Conservation (phyloP, 2,888 invertebrate species). For the Sphaerophoria rueppellii region DNA sequence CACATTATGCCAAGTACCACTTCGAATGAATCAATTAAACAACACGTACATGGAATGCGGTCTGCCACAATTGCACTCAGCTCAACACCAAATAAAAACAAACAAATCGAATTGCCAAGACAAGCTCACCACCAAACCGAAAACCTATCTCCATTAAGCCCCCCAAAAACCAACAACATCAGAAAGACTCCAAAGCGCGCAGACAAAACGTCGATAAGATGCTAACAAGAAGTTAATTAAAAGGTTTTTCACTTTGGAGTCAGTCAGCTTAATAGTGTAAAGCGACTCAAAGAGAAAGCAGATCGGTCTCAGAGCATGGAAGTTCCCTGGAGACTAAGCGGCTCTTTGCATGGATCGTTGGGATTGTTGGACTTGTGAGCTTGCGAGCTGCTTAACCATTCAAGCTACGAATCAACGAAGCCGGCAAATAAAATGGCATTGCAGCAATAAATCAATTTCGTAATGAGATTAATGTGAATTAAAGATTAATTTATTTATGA, state of each 20-base stretch:
- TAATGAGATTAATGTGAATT: conserved; percentile 73
- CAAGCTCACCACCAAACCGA: background rate
- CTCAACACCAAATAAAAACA: conserved; percentile 38
- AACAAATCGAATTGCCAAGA: conserved; percentile 43
- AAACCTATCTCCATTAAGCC: background rate
- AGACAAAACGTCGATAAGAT: conserved; percentile 66
- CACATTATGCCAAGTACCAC: conserved; percentile 55
- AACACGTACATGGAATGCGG: conserved; percentile 65
- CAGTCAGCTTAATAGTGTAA: background rate
- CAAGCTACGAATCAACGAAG: conserved; percentile 29
- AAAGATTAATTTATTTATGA: conserved; percentile 73
- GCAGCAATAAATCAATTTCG: conserved; percentile 73
- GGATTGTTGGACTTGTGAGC: background rate
- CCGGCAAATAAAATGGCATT: conserved; percentile 62
- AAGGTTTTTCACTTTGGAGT: conserved; percentile 65
- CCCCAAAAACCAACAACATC: conserved; percentile 2
- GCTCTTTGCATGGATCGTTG: conserved; percentile 63
- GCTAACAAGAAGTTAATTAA: conserved; percentile 72
- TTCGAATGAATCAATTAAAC: conserved; percentile 71
- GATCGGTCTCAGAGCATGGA: conserved; percentile 6
- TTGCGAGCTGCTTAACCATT: conserved; percentile 49
- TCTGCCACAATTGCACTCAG: conserved; percentile 34
- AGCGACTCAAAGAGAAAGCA: conserved; percentile 61
- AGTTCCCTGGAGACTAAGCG: conserved; percentile 44
- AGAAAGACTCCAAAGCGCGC: conserved; percentile 16